Evolutionary conservation across 2,888 invertebrate genomes (phyloP).

Genomic region (Diplolepis rosae): DNA sequence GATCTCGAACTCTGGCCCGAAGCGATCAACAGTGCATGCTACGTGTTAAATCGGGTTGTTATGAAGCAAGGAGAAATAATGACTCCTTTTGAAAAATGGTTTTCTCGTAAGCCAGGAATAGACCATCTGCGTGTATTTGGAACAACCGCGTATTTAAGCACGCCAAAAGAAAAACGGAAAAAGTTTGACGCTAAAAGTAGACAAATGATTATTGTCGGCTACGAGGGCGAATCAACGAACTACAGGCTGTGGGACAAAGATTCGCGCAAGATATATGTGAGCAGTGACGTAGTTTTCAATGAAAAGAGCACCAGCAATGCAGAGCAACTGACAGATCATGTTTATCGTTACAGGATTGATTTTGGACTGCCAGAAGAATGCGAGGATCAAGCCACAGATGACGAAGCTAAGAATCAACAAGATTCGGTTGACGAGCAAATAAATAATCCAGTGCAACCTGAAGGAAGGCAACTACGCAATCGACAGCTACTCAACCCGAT

Average conservation of each 20-base stretch:
- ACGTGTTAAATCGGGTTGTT: conserved; percentile 53
- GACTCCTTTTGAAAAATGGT: conserved; percentile 35
- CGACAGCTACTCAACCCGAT: not conserved
- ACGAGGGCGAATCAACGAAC: conserved; percentile 38
- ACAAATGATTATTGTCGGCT: conserved; percentile 33
- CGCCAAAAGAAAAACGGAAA: conserved; percentile 34
- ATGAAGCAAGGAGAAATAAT: conserved; percentile 31
- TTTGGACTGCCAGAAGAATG: not conserved
- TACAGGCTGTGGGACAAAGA: conserved; percentile 32
- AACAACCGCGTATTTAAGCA: conserved; percentile 33
- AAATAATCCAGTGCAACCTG: not conserved
- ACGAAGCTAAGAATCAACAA: not conserved
- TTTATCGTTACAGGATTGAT: no score
- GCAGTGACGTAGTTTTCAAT: no score
- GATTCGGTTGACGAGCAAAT: no score
- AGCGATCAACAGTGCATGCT: conserved; percentile 31
- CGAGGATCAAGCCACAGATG: not conserved
- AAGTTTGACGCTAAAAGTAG: conserved; percentile 30
- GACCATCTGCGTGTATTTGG: conserved; percentile 54
- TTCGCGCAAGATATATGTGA: not conserved
- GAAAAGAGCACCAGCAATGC: no score
- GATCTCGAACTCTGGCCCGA: conserved; percentile 55
- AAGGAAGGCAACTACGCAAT: conserved; percentile 2
- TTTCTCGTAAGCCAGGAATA: conserved; percentile 41
- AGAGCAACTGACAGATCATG: no score